phyloP scores from a whole-genome alignment of 2,797 vertebrate genomes.

The Myiotriccus ornatus region DNA sequence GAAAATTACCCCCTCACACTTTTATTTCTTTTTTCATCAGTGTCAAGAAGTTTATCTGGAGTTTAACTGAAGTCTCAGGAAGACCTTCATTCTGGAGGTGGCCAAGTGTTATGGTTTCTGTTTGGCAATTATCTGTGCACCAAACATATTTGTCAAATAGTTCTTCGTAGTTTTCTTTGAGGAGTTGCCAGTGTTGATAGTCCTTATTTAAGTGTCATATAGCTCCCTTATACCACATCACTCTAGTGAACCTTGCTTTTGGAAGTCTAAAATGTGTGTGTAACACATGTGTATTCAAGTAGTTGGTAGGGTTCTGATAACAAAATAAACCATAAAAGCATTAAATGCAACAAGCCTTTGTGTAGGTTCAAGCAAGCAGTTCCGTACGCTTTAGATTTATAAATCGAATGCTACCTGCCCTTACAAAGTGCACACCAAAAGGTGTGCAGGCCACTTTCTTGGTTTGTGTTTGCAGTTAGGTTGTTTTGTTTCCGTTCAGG shows the following conservation, averaged over 20 bases:
- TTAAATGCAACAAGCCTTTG: background rate
- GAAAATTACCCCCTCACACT: background rate
- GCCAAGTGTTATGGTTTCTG: background rate
- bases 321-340: background rate
- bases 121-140: background rate
- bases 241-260: background rate
- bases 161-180: background rate
- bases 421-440: background rate
- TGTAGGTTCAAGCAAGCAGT: background rate
- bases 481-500: background rate
- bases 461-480: background rate
- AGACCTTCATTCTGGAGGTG: background rate
- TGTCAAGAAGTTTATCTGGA: background rate
- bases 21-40: background rate
- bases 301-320: background rate
- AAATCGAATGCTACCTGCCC: background rate
- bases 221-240: background rate
- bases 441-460: background rate
- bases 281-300: background rate
- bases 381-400: background rate
- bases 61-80: background rate
- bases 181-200: background rate
- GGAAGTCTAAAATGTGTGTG: background rate
- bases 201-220: rapidly evolving
- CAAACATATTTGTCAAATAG: background rate